Evolutionary conservation across 2,888 invertebrate genomes (phyloP).

Genomic region (Pachliopta kotzebuea): DNA sequence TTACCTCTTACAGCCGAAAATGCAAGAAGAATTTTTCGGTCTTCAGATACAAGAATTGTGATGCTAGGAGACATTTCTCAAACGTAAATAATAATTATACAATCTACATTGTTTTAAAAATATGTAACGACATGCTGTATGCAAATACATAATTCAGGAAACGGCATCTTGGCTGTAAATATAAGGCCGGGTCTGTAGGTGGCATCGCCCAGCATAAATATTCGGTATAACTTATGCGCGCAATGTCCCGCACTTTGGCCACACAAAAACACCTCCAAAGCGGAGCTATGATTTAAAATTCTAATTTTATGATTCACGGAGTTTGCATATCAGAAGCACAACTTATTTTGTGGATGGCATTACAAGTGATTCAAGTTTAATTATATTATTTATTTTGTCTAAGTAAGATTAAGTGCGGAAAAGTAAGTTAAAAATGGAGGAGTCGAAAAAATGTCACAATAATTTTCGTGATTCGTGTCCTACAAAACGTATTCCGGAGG

Average conservation of each 20-base stretch:
- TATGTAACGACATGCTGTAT: conserved; percentile 31
- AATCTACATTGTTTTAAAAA: background rate
- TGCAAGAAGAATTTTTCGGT: background rate
- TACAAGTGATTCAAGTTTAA: conserved; percentile 25
- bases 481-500: conserved; percentile 71
- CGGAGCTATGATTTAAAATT: conserved; percentile 75
- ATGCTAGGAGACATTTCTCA: background rate
- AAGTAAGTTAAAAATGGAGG: conserved; percentile 33
- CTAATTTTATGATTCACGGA: conserved; percentile 72
- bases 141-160: conserved; percentile 42
- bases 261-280: conserved; percentile 69
- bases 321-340: conserved; percentile 63
- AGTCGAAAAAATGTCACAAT: conserved; percentile 44
- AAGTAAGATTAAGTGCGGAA: conserved; percentile 3
- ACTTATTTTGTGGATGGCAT: conserved; percentile 41
- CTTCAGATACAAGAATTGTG: background rate
- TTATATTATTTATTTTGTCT: conserved; percentile 17
- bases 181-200: conserved; percentile 56
- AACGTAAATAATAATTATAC: background rate
- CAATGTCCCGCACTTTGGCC: conserved; percentile 49
- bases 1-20: background rate
- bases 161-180: conserved; percentile 56
- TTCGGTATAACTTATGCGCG: conserved; percentile 65
- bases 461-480: conserved; percentile 69
- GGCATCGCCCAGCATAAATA: conserved; percentile 66